Evolutionary conservation across 2,888 invertebrate species (phyloP).

Genomic region (Caenorhabditis sulstoni): DNA sequence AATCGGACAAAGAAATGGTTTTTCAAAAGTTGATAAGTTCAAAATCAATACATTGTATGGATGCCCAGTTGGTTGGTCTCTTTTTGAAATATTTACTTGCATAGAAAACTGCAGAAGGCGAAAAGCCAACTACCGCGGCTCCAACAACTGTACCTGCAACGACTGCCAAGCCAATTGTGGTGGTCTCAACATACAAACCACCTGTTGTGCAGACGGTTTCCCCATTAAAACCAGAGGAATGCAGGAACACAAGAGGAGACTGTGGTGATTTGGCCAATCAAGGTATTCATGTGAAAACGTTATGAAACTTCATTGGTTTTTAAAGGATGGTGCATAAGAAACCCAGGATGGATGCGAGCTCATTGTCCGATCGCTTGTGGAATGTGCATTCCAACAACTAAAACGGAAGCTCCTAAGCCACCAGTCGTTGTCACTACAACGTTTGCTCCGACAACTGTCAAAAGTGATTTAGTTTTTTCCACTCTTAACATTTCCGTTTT

Average conservation of each 20-base stretch:
- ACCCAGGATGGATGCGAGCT: constrained; percentile 78
- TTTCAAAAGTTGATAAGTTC: constrained; percentile 76
- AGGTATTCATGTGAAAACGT: constrained; percentile 58
- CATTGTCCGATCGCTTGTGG: constrained; percentile 77
- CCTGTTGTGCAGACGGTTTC: constrained; percentile 52
- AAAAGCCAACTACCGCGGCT: constrained; percentile 47
- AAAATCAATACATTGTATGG: constrained; percentile 80
- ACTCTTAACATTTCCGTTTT: constrained; percentile 9
- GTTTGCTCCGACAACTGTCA: constrained; percentile 7
- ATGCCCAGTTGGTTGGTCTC: constrained; percentile 74
- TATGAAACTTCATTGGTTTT: neutral
- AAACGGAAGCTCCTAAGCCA: constrained; percentile 19
- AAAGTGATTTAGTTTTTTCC: constrained; percentile 31
- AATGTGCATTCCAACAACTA: constrained; percentile 66
- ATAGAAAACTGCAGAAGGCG: constrained; percentile 44
- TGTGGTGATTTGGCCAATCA: constrained; percentile 76
- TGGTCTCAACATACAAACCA: constrained; percentile 36
- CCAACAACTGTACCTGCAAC: constrained; percentile 37
- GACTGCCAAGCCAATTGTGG: constrained; percentile 36
- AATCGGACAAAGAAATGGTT: constrained; percentile 79
- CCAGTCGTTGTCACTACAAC: constrained; percentile 7
- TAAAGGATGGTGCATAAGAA: constrained; percentile 79
- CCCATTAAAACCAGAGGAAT: constrained; percentile 62
- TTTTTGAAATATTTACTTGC: neutral
- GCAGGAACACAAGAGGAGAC: constrained; percentile 76